phyloP scores from a whole-genome alignment of 37 sponge, comb jelly and placozoan species.

The Diacarnus erythraeanus region DNA sequence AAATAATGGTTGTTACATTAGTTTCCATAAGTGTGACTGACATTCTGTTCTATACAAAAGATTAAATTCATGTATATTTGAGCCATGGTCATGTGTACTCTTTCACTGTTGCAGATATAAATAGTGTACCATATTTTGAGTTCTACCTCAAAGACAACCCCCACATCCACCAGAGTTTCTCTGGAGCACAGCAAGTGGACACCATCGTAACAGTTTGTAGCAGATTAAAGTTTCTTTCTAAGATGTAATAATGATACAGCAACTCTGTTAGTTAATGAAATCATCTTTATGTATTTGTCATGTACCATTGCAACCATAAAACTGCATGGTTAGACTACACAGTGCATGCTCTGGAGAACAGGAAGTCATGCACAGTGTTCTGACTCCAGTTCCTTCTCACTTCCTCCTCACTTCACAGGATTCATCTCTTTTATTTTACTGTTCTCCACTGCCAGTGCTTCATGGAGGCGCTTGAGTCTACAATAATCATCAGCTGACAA shows the following conservation, averaged over 20 bases:
- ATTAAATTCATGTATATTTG: too few relatives aligned
- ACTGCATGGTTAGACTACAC: too few relatives aligned
- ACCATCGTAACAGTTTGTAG: slow-evolving; percentile 44
- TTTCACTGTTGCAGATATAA: slow-evolving; percentile 41
- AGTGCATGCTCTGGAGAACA: too few relatives aligned
- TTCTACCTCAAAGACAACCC: slow-evolving; percentile 33
- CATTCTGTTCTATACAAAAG: too few relatives aligned
- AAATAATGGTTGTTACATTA: too few relatives aligned
- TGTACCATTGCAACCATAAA: background rate
- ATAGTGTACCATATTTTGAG: slow-evolving; percentile 64
- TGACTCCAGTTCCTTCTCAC: background rate
- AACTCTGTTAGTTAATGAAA: background rate
- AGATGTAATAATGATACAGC: slow-evolving; percentile 15
- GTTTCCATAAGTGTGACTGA: too few relatives aligned
- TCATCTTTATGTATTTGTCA: background rate
- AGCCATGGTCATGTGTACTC: too few relatives aligned
- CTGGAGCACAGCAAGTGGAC: slow-evolving; percentile 62
- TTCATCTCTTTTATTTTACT: too few relatives aligned
- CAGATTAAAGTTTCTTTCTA: slow-evolving; percentile 28
- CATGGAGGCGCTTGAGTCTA: slow-evolving; percentile 24
- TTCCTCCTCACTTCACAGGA: background rate
- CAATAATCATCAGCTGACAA: slow-evolving; percentile 29
- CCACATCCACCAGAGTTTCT: slow-evolving; percentile 27
- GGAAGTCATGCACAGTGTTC: background rate
- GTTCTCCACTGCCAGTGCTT: too few relatives aligned